phyloP scores from a whole-genome alignment of 2,113 vertebrate genomes.

The Ictalurus punctatus region DNA sequence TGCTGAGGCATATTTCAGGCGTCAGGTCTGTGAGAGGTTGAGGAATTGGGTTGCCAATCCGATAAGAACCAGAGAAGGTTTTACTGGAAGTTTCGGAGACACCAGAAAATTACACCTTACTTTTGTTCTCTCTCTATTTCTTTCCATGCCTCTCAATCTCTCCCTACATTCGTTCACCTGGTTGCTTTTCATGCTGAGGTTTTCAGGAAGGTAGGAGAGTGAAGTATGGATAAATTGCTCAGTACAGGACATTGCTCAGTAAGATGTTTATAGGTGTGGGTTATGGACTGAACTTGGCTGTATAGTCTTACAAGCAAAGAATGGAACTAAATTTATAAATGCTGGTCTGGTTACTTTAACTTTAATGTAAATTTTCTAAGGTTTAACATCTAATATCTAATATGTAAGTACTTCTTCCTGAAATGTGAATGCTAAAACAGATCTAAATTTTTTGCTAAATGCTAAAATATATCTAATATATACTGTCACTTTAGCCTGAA shows the following conservation, averaged over 20 bases:
- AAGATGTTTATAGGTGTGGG: too few relatives aligned
- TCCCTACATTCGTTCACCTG: background rate
- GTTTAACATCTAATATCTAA: background rate
- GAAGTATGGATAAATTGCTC: background rate
- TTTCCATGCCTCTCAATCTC: slow-evolving; percentile 27
- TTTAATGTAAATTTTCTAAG: background rate
- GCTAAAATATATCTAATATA: background rate
- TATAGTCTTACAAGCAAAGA: slow-evolving; percentile 48
- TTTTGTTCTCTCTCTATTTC: slow-evolving; percentile 10
- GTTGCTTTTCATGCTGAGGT: background rate
- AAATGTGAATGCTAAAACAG: slow-evolving; percentile 12
- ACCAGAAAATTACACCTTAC: slow-evolving; percentile 66
- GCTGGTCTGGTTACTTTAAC: slow-evolving; percentile 64
- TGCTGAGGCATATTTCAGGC: slow-evolving; percentile 64
- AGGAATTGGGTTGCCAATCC: slow-evolving; percentile 70
- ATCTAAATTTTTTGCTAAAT: background rate
- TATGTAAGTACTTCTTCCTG: background rate
- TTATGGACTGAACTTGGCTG: background rate
- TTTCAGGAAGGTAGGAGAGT: background rate
- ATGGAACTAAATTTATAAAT: slow-evolving; percentile 69
- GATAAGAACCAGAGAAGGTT: slow-evolving; percentile 64
- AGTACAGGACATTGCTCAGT: background rate
- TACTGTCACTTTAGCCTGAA: background rate
- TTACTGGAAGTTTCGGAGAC: slow-evolving; percentile 67
- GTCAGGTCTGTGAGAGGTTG: slow-evolving; percentile 63